Conservation (phyloP, 2,113 vertebrate genomes). For the Megalops atlanticus region DNA sequence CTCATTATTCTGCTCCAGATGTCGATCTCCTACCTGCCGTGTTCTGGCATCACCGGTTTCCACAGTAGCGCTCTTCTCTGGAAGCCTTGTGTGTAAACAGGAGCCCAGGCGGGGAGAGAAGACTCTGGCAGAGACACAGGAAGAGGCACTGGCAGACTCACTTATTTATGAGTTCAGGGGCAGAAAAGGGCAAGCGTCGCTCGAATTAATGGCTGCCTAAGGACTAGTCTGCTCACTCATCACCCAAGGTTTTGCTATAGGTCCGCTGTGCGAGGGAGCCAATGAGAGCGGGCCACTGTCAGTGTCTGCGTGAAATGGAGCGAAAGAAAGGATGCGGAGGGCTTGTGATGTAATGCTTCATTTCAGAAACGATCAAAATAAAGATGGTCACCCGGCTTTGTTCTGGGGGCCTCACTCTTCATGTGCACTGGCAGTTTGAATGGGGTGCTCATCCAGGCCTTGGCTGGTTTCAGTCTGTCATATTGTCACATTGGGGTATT, state of each 20-base stretch:
- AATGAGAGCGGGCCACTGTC: not conserved
- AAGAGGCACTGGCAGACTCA: constrained; percentile 30
- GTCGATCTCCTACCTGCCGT: not conserved
- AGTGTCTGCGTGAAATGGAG: not conserved
- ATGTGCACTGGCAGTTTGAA: not conserved
- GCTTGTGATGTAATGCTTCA: not conserved
- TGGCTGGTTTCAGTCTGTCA: not conserved
- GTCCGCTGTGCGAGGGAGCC: not conserved
- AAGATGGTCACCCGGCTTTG: not conserved
- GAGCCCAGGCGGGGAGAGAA: not conserved
- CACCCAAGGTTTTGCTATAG: not conserved
- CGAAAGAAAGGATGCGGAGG: not conserved
- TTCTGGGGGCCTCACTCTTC: not conserved
- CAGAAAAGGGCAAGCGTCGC: constrained; percentile 36
- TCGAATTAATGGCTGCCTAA: not conserved
- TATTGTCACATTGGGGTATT: not conserved
- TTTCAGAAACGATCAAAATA: not conserved
- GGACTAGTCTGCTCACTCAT: not conserved
- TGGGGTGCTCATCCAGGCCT: not conserved
- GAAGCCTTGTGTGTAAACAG: not conserved
- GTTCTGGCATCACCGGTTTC: constrained; percentile 21
- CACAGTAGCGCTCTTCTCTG: not conserved
- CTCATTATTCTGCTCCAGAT: not conserved
- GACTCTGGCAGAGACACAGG: constrained; percentile 23
- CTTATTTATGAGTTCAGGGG: constrained; percentile 50